These are phyloP conservation scores for Orthonevra nobilis DNA, from an alignment of 2,888 invertebrate genomes.

Conservation along the genomic window DNA sequence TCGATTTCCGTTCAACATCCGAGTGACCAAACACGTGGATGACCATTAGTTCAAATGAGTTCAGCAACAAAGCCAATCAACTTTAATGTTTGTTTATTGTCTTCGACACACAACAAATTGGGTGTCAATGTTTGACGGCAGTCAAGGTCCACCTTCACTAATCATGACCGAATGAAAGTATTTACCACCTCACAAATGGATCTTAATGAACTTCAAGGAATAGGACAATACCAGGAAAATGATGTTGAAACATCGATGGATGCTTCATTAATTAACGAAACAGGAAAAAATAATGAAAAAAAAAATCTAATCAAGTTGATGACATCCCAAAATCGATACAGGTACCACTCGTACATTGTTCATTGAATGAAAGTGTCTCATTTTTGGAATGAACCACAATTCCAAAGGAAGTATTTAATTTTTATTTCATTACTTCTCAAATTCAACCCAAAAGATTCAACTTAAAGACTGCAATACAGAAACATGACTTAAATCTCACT, in stretches of 20 bases:
- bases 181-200: background rate
- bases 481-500: no score
- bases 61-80: slow-evolving; percentile 22
- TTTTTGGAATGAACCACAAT: no score
- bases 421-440: no score
- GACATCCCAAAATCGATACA: no score
- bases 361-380: no score
- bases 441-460: background rate
- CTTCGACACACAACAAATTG: background rate
- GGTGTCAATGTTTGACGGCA: background rate
- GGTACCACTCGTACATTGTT: no score
- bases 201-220: slow-evolving; percentile 33
- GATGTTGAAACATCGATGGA: slow-evolving; percentile 5
- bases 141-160: background rate
- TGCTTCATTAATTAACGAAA: slow-evolving; percentile 18
- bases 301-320: slow-evolving; percentile 1
- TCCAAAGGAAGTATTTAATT: no score
- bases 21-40: no score
- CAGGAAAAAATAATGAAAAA: no score
- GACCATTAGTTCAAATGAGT: slow-evolving; percentile 11
- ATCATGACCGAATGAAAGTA: slow-evolving; percentile 10
- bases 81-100: background rate
- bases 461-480: background rate
- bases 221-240: background rate
- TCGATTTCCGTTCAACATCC: no score